Base-by-base conservation (phyloP, 1,140 invertebrate genomes). In the Thaumatotibia leucotreta region DNA sequence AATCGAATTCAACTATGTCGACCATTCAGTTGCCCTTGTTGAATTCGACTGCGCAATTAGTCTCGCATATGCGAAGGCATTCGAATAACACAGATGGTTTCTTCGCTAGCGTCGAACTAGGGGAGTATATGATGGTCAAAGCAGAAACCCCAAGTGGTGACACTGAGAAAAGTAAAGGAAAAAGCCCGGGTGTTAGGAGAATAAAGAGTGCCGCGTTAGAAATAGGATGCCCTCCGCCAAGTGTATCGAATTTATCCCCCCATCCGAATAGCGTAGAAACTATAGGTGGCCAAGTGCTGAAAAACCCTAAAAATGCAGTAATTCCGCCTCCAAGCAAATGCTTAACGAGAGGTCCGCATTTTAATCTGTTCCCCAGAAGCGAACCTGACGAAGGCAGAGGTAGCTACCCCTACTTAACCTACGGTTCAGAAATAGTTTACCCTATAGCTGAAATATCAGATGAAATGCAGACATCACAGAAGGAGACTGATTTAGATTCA, bases 361-460 rank as follows among this genome's bases (percentile, higher is more conserved):
- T 94, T 33, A 95, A 94, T 81, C 77, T 95, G 1, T 94, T 93
- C 78, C 92, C 92, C 1, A 92, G 92, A 72, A 91, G 91, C 45
- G 87, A 85, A 73, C 82, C 84, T 2, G 88, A 84, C 1, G 91
- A 91, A 77, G 89, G 86, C 14, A 88, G 52, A 27, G 52, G 86
- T 67, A 88, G 93, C 76, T 91, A 93, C 74, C 93, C 94, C 14
- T 95, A 95, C 84, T 85, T 94, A 35, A 94, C 93, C 63, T 95
- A 95, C 76, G 94, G 95, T 52, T 95, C 94, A 35, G 95, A 96
- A 81, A 95, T 96, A 22, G 96, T 96, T 0, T 96, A 96, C 88
- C 95, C 96, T 0, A 97, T 97, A 76, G 95, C 94, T 2, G 96
- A 97, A 89, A 95, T 96, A 79, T 95, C 94, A 17, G 95, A 96